Evolutionary conservation across 2,888 invertebrate species (phyloP).

Genomic region (Copidosoma aretas): DNA sequence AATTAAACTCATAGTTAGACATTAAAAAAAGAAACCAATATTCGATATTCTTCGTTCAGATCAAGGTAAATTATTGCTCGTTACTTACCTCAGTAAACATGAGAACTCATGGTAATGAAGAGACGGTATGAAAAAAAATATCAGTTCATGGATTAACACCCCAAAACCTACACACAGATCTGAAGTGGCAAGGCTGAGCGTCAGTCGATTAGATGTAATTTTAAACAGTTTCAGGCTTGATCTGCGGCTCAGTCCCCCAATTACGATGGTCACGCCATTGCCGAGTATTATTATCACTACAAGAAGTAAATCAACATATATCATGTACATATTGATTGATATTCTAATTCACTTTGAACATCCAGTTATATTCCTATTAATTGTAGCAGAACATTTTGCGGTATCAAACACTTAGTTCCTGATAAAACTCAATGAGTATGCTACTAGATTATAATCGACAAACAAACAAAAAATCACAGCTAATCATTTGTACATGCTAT

Average conservation of each 20-base stretch:
- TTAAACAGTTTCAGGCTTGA: conserved; percentile 58
- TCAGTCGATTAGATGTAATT: conserved; percentile 79
- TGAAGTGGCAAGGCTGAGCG: conserved; percentile 79
- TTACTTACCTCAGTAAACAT: conserved; percentile 64
- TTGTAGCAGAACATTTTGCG: too few relatives aligned
- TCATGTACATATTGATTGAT: conserved; percentile 60
- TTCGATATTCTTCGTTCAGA: too few relatives aligned
- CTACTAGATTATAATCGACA: too few relatives aligned
- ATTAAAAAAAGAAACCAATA: too few relatives aligned
- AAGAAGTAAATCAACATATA: conserved; percentile 72
- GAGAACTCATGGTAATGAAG: conserved; percentile 70
- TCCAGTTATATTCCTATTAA: too few relatives aligned
- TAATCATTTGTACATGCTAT: too few relatives aligned
- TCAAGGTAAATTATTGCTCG: too few relatives aligned
- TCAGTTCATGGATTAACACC: conserved; percentile 75
- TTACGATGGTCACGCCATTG: conserved; percentile 78
- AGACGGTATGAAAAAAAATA: conserved; percentile 72
- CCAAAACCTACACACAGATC: conserved; percentile 81
- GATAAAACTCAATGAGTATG: too few relatives aligned
- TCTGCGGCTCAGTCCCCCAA: conserved; percentile 72
- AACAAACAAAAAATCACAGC: too few relatives aligned
- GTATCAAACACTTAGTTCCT: too few relatives aligned
- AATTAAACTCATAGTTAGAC: too few relatives aligned
- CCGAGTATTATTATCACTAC: conserved; percentile 75
- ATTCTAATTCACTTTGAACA: too few relatives aligned